Conservation (phyloP, 37 sponge, comb jelly and placozoan genomes). For the Beroe ovata region DNA sequence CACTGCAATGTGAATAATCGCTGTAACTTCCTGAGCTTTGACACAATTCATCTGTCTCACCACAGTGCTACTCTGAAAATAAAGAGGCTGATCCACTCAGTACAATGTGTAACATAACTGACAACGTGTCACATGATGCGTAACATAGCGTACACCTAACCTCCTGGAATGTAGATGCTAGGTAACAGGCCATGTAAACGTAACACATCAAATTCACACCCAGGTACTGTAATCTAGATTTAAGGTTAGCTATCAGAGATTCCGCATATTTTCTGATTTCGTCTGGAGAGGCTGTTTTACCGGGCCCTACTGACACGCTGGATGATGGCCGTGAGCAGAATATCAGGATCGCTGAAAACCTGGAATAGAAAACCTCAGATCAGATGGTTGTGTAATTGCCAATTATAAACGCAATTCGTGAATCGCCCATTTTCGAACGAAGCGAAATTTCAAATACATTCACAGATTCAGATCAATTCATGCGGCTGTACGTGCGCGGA, state of each 20-base stretch:
- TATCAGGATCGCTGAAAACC: background rate
- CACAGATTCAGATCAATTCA: too few species aligned
- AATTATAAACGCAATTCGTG: too few species aligned
- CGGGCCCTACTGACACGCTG: background rate
- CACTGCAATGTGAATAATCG: conserved; percentile 15
- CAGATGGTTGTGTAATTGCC: too few species aligned
- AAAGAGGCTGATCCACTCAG: too few species aligned
- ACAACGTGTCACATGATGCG: too few species aligned
- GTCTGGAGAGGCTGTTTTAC: background rate
- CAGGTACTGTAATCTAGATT: background rate
- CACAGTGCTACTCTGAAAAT: conserved; percentile 37
- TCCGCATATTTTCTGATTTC: conserved; percentile 12
- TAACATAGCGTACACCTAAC: too few species aligned
- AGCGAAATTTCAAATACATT: too few species aligned
- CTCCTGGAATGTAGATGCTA: background rate
- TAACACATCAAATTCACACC: background rate
- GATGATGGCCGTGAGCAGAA: background rate
- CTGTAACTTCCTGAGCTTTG: background rate
- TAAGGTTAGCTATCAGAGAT: background rate
- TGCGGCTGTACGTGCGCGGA: too few species aligned
- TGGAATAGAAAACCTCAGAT: too few species aligned
- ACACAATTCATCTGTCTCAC: conserved; percentile 24
- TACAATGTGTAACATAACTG: too few species aligned
- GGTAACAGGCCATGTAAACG: conserved; percentile 39
- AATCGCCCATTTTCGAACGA: too few species aligned